Percentiles rank a stretch among this genome's conserved stretches.
Evolutionary conservation across 2,113 vertebrate genomes (phyloP).

Genomic region (Sebastes schlegelii): DNA sequence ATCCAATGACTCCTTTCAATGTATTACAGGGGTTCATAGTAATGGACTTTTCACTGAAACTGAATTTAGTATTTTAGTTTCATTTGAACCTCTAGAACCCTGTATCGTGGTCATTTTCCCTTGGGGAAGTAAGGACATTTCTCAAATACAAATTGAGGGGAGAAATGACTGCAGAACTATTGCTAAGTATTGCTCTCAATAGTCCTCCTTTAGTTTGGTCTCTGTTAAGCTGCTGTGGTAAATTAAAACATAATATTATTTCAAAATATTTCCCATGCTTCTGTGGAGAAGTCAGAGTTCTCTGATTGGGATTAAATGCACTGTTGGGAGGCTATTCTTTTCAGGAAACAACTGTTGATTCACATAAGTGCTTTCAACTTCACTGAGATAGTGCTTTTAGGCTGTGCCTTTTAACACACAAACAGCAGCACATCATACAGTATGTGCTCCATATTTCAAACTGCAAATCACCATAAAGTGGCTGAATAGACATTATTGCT

Average conservation of each 20-base stretch:
- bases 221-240: neutral
- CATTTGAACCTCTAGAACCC: neutral
- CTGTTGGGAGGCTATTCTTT: neutral
- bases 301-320: too few relatives aligned
- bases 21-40: neutral
- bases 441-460: too few relatives aligned
- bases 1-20: neutral
- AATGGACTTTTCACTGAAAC: neutral
- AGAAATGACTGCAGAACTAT: neutral
- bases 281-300: neutral
- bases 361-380: too few relatives aligned
- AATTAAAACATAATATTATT: neutral
- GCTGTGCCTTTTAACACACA: too few relatives aligned
- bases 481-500: too few relatives aligned
- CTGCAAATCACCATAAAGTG: too few relatives aligned
- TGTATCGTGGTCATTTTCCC: neutral
- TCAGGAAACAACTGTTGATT: too few relatives aligned
- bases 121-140: neutral
- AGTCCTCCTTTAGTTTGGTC: neutral
- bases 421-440: too few relatives aligned
- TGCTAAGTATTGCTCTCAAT: neutral
- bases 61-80: neutral
- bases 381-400: too few relatives aligned
- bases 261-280: neutral
- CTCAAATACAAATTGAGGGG: neutral